phyloP scores from a whole-genome alignment of 2,888 invertebrate species.

The Heliconius aoede region DNA sequence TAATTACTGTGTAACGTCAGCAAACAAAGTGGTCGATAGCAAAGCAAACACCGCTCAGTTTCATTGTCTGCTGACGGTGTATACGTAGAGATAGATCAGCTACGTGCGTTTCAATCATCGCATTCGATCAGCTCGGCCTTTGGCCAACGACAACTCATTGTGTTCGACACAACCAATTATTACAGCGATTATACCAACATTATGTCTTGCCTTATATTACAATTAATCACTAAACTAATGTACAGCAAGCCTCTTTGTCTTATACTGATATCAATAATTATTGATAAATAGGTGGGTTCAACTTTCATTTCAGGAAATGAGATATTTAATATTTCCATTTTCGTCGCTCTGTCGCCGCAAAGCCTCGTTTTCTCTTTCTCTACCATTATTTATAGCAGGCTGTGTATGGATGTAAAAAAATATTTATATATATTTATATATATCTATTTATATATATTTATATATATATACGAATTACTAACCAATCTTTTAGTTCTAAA shows the following conservation, averaged over 20 bases:
- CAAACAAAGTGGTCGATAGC: conserved; percentile 31
- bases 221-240: not conserved
- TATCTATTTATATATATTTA: too few relatives aligned
- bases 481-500: not conserved
- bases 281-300: too few relatives aligned
- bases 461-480: not conserved
- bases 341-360: too few relatives aligned
- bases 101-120: conserved; percentile 29
- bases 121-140: conserved; percentile 29
- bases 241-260: not conserved
- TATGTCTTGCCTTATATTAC: conserved; percentile 7
- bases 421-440: too few relatives aligned
- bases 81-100: conserved; percentile 16
- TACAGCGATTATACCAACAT: conserved; percentile 13
- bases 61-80: conserved; percentile 24
- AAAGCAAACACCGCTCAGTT: conserved; percentile 30
- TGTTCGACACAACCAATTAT: conserved; percentile 25
- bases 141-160: conserved; percentile 17
- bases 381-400: too few relatives aligned
- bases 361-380: too few relatives aligned
- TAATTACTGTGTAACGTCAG: conserved; percentile 22
- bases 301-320: too few relatives aligned
- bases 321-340: too few relatives aligned
- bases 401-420: too few relatives aligned
- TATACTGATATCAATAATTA: too few relatives aligned